These are phyloP conservation scores for Etheostoma nigrum DNA, from an alignment of 2,797 vertebrate genomes.

Conservation along the genomic window DNA sequence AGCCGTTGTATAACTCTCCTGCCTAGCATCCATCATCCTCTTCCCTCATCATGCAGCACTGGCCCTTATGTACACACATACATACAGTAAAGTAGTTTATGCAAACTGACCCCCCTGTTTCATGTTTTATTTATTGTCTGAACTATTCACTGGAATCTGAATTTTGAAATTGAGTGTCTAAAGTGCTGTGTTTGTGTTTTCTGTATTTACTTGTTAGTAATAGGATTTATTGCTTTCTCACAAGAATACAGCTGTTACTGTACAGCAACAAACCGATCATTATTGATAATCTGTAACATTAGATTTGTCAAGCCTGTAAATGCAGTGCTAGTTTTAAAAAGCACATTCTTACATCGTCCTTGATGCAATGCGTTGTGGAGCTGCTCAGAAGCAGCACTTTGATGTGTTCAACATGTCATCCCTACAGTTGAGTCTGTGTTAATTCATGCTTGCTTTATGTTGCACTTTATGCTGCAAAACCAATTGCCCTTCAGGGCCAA, in stretches of 20 bases:
- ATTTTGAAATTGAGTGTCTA: background rate
- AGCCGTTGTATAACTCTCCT: conserved; percentile 82
- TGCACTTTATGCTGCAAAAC: no score
- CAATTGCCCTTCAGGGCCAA: no score
- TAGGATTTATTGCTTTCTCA: conserved; percentile 3
- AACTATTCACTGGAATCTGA: conserved; percentile 27
- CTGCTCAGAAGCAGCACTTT: conserved; percentile 20
- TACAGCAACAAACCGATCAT: background rate
- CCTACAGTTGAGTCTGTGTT: no score
- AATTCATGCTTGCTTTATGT: no score
- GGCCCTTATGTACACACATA: conserved; percentile 45
- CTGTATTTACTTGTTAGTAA: background rate
- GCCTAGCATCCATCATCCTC: conserved; percentile 73
- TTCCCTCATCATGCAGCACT: conserved; percentile 42
- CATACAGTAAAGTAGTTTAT: conserved; percentile 14
- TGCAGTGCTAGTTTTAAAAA: background rate
- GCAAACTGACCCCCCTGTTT: conserved; percentile 29
- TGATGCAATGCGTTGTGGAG: conserved; percentile 4
- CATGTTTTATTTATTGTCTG: conserved; percentile 39
- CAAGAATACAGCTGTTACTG: background rate
- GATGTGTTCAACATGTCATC: conserved; percentile 27
- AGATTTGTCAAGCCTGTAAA: conserved; percentile 3
- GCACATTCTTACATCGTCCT: background rate
- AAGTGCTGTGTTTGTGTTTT: conserved; percentile 27
- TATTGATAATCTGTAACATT: background rate